phyloP scores from a whole-genome alignment of 92 coral and sea anemone species.

The Palythoa grandiflora region DNA sequence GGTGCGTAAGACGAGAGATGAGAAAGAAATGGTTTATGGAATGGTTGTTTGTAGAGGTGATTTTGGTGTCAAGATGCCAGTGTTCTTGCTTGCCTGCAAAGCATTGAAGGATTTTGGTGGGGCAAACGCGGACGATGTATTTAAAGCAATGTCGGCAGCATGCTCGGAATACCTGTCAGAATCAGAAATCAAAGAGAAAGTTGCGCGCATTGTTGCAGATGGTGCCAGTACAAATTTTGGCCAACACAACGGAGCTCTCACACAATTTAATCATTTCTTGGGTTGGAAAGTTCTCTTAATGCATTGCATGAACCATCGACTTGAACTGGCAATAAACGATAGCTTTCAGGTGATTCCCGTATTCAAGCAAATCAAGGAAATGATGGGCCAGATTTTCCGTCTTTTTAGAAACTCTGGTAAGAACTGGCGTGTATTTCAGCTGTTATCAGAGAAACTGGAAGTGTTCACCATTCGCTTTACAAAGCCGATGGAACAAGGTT shows the following conservation, averaged over 20 bases:
- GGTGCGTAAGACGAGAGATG: slow-evolving; percentile 47
- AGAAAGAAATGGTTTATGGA: slow-evolving; percentile 35
- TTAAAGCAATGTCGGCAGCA: slow-evolving; percentile 42
- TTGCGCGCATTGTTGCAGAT: slow-evolving; percentile 42
- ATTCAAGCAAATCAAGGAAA: slow-evolving; percentile 43
- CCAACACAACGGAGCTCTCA: slow-evolving; percentile 49
- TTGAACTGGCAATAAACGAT: slow-evolving; percentile 39
- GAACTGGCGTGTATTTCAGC: slow-evolving; percentile 42
- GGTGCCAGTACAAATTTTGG: slow-evolving; percentile 48
- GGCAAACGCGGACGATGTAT: slow-evolving; percentile 41
- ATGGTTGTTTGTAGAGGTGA: slow-evolving; percentile 45
- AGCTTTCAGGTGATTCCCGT: slow-evolving; percentile 40
- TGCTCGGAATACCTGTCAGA: slow-evolving; percentile 50
- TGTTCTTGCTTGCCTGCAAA: slow-evolving; percentile 46
- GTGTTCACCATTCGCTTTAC: slow-evolving; percentile 39
- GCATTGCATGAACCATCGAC: slow-evolving; percentile 41
- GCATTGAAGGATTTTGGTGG: slow-evolving; percentile 47
- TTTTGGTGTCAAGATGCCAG: slow-evolving; percentile 46
- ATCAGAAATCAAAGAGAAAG: slow-evolving; percentile 40
- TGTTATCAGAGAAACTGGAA: slow-evolving; percentile 48
- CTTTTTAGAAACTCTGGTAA: slow-evolving; percentile 33
- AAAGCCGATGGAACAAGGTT: slow-evolving; percentile 43
- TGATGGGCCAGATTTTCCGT: slow-evolving; percentile 43
- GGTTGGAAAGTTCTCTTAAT: slow-evolving; percentile 47
- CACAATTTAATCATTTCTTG: slow-evolving; percentile 44